phyloP scores from a whole-genome alignment of 2,113 vertebrate genomes.

The Ophthalmolycus amberensis region DNA sequence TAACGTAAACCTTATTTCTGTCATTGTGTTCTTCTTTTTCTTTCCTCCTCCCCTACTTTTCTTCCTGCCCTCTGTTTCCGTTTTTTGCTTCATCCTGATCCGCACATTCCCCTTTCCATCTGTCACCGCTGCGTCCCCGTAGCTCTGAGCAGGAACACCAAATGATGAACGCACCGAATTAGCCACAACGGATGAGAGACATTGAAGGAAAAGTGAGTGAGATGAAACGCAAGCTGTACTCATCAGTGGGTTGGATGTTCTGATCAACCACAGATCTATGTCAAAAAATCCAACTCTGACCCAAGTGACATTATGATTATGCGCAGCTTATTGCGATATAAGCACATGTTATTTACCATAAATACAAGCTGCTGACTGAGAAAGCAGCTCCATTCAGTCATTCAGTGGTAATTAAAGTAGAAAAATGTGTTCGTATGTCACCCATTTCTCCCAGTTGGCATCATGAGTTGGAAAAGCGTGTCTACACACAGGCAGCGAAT shows the following conservation, averaged over 20 bases:
- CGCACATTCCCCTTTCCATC: conserved; percentile 67
- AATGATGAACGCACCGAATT: conserved; percentile 37
- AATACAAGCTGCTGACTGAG: conserved; percentile 59
- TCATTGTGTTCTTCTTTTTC: conserved; percentile 34
- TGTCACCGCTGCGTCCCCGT: conserved; percentile 57
- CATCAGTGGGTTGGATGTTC: conserved; percentile 10
- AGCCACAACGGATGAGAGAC: conserved; percentile 29
- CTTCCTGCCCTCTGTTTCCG: conserved; percentile 63
- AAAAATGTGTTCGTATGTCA: conserved; percentile 57
- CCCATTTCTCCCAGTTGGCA: conserved; percentile 69
- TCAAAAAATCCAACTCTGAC: conserved; percentile 36
- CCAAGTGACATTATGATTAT: conserved; percentile 29
- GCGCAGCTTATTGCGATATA: conserved; percentile 16
- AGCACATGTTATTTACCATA: conserved; percentile 60
- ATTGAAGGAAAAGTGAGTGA: conserved; percentile 12
- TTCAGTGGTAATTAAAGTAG: conserved; percentile 71
- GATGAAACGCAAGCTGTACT: conserved; percentile 1
- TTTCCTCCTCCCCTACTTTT: conserved; percentile 22
- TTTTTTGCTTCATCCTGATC: conserved; percentile 68
- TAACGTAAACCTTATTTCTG: conserved; percentile 74
- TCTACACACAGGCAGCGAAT: conserved; percentile 68
- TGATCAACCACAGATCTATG: conserved; percentile 32
- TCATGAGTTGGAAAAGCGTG: conserved; percentile 71
- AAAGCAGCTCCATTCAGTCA: conserved; percentile 55
- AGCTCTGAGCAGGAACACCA: conserved; percentile 29